Base-by-base conservation (phyloP, 2,113 vertebrate genomes). In the Solea senegalensis region DNA sequence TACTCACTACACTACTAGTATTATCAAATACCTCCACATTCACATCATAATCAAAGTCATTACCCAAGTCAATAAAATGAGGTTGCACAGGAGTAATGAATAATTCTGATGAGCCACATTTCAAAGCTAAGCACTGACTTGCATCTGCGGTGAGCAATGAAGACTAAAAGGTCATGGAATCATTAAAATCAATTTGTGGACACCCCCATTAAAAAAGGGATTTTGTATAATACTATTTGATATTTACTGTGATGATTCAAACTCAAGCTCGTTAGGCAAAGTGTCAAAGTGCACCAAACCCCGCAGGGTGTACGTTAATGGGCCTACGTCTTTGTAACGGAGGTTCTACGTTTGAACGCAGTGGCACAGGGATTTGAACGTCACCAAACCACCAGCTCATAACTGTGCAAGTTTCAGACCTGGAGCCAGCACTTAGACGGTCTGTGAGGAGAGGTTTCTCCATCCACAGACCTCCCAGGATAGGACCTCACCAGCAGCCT, bases 61-160 rank as follows among this genome's bases (percentile, higher is more conserved):
- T 65, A 81, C 78, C 80, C 73, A 81, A 64, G 78, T 87, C 77
- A 80, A 84, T 60, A 68, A 70, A 86, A 86, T 84, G 11, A 44
- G 72, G 69, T 82, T 86, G 77, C 55, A 61, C 70, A 14, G 53
- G 44, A 58, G 57, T 64, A 74, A 79, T 65, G 28, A 83, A 81
- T 48, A 72, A 56, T 15, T 56, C 68, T 83, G 83, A 86, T 88
- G 79, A 88, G 59, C 82, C 72, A 85, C 57, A 80, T 81, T 26
- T 73, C 58, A 90, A 85, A 88, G 86, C 76, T 63, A 76, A 90
- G 86, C 83, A 79, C 57, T 86, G 83, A 69, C 87, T 81, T 76
- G 74, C 54, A 79, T 80, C 43, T 1, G 13, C 85, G 67, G 81
- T 26, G 3, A 66, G 79, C 74, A 61, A 62, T 65, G 65, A 74